Conservation (phyloP, 2,888 invertebrate genomes). For the Drosophila algonquin region DNA sequence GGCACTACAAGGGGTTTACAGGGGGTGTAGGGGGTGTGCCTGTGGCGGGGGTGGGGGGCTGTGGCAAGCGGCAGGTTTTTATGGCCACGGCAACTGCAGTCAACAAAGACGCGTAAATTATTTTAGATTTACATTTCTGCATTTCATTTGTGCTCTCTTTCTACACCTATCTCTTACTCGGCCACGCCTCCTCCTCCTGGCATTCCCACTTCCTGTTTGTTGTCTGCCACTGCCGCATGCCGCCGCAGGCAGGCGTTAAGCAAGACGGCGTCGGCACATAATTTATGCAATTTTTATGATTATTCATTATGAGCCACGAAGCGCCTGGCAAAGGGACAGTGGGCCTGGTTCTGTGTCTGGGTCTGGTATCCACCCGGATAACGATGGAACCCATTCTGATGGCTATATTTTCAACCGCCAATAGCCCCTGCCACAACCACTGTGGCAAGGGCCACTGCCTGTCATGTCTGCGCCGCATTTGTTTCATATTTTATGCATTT, state of each 20-base stretch:
- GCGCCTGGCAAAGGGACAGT: constrained; percentile 25
- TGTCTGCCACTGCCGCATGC: constrained; percentile 14
- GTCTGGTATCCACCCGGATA: neutral
- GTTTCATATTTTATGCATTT: constrained; percentile 67
- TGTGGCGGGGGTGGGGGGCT: neutral
- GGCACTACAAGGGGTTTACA: too few relatives aligned
- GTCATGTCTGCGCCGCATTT: constrained; percentile 60
- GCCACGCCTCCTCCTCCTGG: constrained; percentile 27
- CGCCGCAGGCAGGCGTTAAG: constrained; percentile 68
- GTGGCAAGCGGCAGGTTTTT: constrained; percentile 39
- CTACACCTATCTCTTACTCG: constrained; percentile 38
- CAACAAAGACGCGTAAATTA: constrained; percentile 82
- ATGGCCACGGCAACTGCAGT: constrained; percentile 66
- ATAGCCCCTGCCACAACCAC: constrained; percentile 32
- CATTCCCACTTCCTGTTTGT: constrained; percentile 19
- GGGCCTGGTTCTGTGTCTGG: constrained; percentile 11
- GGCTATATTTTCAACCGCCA: neutral
- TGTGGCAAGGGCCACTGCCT: constrained; percentile 38
- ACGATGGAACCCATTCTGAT: neutral
- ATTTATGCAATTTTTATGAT: constrained; percentile 80
- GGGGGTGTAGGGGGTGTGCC: neutral
- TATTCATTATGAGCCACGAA: constrained; percentile 73
- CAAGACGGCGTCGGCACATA: constrained; percentile 75
- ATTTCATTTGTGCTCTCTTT: constrained; percentile 69
- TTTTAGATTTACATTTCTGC: constrained; percentile 82